Base-by-base conservation (phyloP, 2,888 invertebrate species). In the Cataglyphis rosenhaueri region DNA sequence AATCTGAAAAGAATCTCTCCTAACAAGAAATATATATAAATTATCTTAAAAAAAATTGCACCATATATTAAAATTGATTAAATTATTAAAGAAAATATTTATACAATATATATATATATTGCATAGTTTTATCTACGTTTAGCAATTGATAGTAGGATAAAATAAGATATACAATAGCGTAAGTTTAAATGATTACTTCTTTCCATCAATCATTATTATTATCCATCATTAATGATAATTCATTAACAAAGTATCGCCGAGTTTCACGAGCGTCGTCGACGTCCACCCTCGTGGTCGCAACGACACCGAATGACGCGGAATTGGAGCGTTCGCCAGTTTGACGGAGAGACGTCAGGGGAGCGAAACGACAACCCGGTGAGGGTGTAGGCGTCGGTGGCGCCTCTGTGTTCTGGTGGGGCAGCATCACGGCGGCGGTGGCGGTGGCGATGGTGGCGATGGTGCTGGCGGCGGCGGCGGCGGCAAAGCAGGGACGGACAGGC, bases 401-500 rank as follows among this genome's bases (percentile, higher is more conserved):
- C 70, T 70, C 32, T 15, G 41, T 8, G 57, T 32, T 76, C 41
- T 59, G 68, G 70, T 57, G 78, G 78, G 71, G 78, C 55, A 68
- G 41, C 57, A 41, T 9, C 66, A n/a, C 55, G 52, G 21, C 35
- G 48, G 74, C 41, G n/a, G 25, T 18, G 52, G 21, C 0, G 75
- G 25, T 25, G 59, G n/a, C 6, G 68, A 35, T 1, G 35, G 55
- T 1, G 70, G 55, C 9, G 55, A 55, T 2, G 55, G 38, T 3
- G 18, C 21, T 0, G 48, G 52, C 0, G 52, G 52, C 0, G 52
- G 68, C 0, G 82, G 84, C 74, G 82, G 73, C 71, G 85, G 82
- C 74, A 83, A 78, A 70, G 86, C 87, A 82, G 81, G 84, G 92
- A 92, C 91, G 92, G 91, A 91, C 91, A 89, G 91, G 90, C 90